Conservation (phyloP, 2,888 invertebrate species). For the Lepidocyrtoides sp. region DNA sequence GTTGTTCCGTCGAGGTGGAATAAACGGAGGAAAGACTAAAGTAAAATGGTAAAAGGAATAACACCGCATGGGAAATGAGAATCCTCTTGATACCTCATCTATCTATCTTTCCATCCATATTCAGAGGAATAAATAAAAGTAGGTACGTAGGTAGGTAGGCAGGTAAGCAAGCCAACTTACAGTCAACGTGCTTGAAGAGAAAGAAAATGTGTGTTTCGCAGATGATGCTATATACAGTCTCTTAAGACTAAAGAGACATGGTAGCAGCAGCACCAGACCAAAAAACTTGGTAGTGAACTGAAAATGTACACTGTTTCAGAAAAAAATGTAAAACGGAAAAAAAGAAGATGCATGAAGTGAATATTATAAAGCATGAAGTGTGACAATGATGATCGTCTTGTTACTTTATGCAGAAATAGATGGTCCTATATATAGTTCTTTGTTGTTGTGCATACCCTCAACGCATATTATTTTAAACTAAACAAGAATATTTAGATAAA, state of each 20-base stretch:
- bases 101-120: conserved; percentile 81
- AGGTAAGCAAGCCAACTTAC: conserved; percentile 29
- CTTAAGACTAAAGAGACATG: conserved; percentile 47
- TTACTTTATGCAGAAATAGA: too few species aligned
- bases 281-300: neutral
- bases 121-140: conserved; percentile 62
- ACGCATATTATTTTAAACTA: neutral
- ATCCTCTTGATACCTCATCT: conserved; percentile 82
- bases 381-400: conserved; percentile 54
- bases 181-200: neutral
- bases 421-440: too few species aligned
- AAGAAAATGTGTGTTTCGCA: neutral
- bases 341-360: neutral
- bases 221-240: conserved; percentile 19
- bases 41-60: conserved; percentile 72
- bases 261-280: conserved; percentile 27
- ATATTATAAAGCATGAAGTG: neutral
- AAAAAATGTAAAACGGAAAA: neutral
- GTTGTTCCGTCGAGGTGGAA: conserved; percentile 39
- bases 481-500: conserved; percentile 10
- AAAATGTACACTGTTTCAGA: neutral
- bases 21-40: conserved; percentile 58
- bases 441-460: neutral
- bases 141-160: too few species aligned
- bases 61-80: conserved; percentile 82